Base-by-base conservation (phyloP, 2,888 invertebrate species). In the Ametastegia equiseti region DNA sequence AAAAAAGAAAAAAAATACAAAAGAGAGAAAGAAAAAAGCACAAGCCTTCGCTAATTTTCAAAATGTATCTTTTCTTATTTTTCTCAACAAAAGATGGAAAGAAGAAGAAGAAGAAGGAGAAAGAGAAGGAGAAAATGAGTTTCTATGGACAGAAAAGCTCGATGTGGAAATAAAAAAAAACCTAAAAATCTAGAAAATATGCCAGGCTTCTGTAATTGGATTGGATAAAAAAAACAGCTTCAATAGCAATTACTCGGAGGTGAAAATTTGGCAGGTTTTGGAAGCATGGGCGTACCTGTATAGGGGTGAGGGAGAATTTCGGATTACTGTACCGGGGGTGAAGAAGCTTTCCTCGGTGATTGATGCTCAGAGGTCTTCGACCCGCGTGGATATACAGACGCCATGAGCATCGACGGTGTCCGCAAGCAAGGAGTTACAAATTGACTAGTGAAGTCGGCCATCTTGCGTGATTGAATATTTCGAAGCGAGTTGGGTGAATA, bases 351-450 rank as follows among this genome's bases (percentile, higher is more conserved):
- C 36, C 19, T 36, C 1, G 39, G 65, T 67, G 65, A 67, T 67
- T 39, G 39, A 67, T 67, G 19, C 39, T 67, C 36, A 19, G 39
- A 39, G 65, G 65, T 39, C 39, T 67, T 67, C 65, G 65, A 65
- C 36, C 36, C 36, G 11, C 36, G 9, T 65, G 6, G 33, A 39
- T 36, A 65, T 30, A 4, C 33, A 13, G 30, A 7, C n/a, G 4
- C 67, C 36, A 39, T 19, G 33, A 30, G n/a, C 15, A 27, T 60
- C 11, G 9, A 23, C 65, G 11, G 11, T 71, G 71, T 71, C 71
- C 71, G 11, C n/a, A n/a, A n/a, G n/a, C n/a, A n/a, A n/a, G n/a
- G 47, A 27, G 71, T 71, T 71, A 71, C 71, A 71, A 71, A 71
- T 71, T 71, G 47, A 45, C 71, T 13, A 47, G 9, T 47, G 47